A percentile compares a stretch with the other conserved stretches of the same genome.
Evolutionary conservation across 2,888 invertebrate genomes (phyloP).

Genomic region (Acleris emargana): DNA sequence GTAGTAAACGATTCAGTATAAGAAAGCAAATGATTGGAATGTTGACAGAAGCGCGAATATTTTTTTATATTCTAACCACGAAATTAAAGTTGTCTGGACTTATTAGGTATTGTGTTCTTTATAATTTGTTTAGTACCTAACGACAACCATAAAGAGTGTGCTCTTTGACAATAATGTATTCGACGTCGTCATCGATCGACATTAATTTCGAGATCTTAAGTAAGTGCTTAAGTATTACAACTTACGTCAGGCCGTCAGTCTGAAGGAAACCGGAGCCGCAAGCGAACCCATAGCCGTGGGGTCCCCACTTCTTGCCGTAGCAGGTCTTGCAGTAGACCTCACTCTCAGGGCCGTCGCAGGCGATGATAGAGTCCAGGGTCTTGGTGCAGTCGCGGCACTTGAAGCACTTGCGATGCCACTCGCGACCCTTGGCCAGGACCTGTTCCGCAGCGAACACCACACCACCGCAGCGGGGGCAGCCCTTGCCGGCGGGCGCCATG

Average conservation of each 20-base stretch:
- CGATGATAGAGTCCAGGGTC: slow-evolving; percentile 97
- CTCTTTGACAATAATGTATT: too few relatives aligned
- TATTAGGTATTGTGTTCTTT: too few relatives aligned
- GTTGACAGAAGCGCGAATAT: too few relatives aligned
- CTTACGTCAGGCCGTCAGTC: slow-evolving; percentile 94
- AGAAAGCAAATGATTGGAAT: too few relatives aligned
- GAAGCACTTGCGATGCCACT: slow-evolving; percentile 97
- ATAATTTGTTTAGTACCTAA: too few relatives aligned
- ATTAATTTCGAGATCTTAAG: background rate
- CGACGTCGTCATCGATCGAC: too few relatives aligned
- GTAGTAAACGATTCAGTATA: too few relatives aligned
- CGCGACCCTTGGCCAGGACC: slow-evolving; percentile 94
- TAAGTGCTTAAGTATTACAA: slow-evolving; percentile 26
- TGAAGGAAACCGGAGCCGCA: slow-evolving; percentile 97
- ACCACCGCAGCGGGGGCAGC: slow-evolving; percentile 95
- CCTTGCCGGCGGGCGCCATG: slow-evolving; percentile 92
- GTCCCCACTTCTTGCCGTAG: slow-evolving; percentile 99
- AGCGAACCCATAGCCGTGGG: slow-evolving; percentile 97
- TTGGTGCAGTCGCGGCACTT: slow-evolving; percentile 96
- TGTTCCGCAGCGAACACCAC: slow-evolving; percentile 97
- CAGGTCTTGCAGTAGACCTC: slow-evolving; percentile 98
- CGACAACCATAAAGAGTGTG: too few relatives aligned
- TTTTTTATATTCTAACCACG: too few relatives aligned
- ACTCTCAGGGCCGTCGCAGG: slow-evolving; percentile 96
- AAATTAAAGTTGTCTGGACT: too few relatives aligned